Percentiles rank a stretch among this genome's conserved stretches.
Evolutionary conservation across 1,140 invertebrate species (phyloP).

Genomic region (Chelonus insularis): DNA sequence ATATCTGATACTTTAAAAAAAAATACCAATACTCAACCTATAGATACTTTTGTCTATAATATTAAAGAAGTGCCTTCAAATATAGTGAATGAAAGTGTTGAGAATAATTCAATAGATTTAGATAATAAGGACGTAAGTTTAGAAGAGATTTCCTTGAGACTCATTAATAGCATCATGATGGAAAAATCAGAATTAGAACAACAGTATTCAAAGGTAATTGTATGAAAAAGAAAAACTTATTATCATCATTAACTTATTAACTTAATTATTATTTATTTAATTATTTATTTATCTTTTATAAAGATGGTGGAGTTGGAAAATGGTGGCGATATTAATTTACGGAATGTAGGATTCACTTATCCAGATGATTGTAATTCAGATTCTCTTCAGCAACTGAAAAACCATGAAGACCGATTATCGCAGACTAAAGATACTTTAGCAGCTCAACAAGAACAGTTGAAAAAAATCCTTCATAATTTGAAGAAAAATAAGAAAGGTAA

Average conservation of each 20-base stretch:
- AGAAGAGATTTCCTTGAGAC: constrained; percentile 75
- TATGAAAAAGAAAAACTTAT: neutral
- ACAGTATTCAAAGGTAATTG: constrained; percentile 63
- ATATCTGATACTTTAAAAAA: constrained; percentile 60
- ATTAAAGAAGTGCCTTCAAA: constrained; percentile 33
- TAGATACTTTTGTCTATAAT: constrained; percentile 42
- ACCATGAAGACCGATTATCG: constrained; percentile 67
- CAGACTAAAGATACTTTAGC: constrained; percentile 66
- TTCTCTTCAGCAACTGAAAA: constrained; percentile 67
- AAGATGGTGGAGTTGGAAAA: constrained; percentile 67
- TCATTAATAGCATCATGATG: constrained; percentile 69
- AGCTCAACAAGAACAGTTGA: constrained; percentile 68
- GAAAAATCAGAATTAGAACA: constrained; percentile 70
- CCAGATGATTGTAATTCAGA: constrained; percentile 66
- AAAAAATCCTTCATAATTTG: constrained; percentile 54
- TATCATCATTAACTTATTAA: no score
- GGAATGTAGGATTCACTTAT: constrained; percentile 70
- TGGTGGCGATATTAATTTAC: constrained; percentile 60
- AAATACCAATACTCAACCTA: constrained; percentile 41
- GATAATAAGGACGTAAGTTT: constrained; percentile 65
- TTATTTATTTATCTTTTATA: no score
- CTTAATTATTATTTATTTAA: neutral
- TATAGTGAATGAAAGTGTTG: neutral
- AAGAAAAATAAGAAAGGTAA: constrained; percentile 49
- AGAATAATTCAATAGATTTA: constrained; percentile 30